Percentiles rank a stretch among this genome's conserved stretches.
phyloP scores from a whole-genome alignment of 2,113 vertebrate species.

The Hydropotes inermis region DNA sequence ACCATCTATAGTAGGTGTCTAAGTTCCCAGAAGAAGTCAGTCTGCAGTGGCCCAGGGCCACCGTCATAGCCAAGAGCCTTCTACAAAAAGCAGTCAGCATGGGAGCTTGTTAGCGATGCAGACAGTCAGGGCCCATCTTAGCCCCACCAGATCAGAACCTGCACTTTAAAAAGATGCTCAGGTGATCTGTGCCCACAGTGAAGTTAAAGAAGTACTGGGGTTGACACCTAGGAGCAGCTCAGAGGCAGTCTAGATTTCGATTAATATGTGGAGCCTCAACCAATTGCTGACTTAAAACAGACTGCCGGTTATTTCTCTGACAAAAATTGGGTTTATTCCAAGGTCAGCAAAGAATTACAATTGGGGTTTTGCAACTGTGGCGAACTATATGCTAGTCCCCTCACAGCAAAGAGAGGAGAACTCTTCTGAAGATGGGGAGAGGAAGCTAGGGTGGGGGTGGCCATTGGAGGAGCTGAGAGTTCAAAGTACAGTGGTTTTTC shows the following conservation, averaged over 20 bases:
- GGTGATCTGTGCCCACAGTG: accelerated
- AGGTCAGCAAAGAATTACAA: neutral
- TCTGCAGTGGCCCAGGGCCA: neutral
- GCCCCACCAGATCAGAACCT: neutral
- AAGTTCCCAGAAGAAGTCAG: neutral
- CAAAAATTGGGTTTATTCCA: neutral
- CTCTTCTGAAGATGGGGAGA: neutral
- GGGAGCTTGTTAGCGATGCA: neutral
- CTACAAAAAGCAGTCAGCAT: neutral
- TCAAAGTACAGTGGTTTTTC: neutral
- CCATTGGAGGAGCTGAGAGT: neutral
- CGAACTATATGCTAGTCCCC: neutral
- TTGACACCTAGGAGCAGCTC: neutral
- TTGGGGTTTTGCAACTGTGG: neutral
- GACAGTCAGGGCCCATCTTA: neutral
- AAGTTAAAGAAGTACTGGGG: neutral
- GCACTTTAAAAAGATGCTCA: neutral
- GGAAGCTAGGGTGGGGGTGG: no score
- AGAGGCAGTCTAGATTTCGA: neutral
- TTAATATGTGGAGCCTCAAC: neutral
- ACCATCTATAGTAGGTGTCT: accelerated
- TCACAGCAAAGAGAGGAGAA: neutral
- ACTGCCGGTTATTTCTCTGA: neutral
- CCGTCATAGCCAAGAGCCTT: neutral
- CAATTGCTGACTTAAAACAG: neutral